Conservation (phyloP, 92 coral and sea anemone genomes). For the Paragorgia papillata region DNA sequence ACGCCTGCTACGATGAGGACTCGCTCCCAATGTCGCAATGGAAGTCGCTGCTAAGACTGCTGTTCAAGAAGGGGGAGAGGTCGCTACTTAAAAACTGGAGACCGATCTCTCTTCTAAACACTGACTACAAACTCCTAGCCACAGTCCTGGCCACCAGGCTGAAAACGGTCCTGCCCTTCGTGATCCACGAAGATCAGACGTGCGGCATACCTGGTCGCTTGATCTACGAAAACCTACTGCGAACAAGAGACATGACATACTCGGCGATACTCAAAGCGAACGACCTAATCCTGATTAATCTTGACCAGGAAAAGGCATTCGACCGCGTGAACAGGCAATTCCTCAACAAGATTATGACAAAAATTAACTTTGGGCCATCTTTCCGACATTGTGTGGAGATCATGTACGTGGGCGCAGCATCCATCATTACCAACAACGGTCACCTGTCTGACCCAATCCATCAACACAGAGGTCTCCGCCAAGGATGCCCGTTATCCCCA, state of each 20-base stretch:
- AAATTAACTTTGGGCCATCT: conserved; percentile 13
- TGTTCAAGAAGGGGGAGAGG: too few relatives aligned
- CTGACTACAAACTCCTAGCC: too few relatives aligned
- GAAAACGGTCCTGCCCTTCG: too few relatives aligned
- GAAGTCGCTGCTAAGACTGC: too few relatives aligned
- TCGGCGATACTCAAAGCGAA: neutral
- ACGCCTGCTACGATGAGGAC: too few relatives aligned
- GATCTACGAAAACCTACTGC: conserved; percentile 1
- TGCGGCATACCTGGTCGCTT: neutral
- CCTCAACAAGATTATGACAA: neutral
- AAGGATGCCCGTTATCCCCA: conserved; percentile 33
- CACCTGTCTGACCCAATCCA: neutral
- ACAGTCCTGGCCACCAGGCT: too few relatives aligned
- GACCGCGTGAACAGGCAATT: conserved; percentile 6
- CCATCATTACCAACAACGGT: neutral
- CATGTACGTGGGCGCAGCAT: neutral
- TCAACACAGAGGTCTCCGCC: conserved; percentile 4
- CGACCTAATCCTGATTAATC: neutral
- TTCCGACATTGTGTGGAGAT: conserved; percentile 7
- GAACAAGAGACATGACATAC: neutral
- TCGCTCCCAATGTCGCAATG: too few relatives aligned
- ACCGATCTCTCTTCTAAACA: too few relatives aligned
- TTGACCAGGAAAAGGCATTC: conserved; percentile 40
- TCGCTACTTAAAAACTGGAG: too few relatives aligned
- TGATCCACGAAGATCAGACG: too few relatives aligned